Base-by-base conservation (phyloP, 2,888 invertebrate genomes). In the Eupithecia subumbrata region DNA sequence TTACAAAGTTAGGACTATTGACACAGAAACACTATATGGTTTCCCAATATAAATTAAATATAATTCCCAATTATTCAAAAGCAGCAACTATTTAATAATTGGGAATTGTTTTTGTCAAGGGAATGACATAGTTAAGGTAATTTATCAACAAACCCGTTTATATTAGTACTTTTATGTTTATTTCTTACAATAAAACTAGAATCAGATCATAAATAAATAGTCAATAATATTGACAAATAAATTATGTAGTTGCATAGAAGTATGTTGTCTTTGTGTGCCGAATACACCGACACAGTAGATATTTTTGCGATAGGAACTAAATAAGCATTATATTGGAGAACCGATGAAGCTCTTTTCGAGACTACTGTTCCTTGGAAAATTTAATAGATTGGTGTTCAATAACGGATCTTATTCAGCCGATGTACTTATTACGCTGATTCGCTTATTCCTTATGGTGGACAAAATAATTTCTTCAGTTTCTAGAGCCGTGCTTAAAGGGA, bases 401-500 rank as follows among this genome's bases (percentile, higher is more conserved):
- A 8, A n/a, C n/a, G n/a, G 18, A n/a, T 56, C 4, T 56, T 56
- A 22, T 56, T 56, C 56, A 2, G 22, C 11, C 11, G 56, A 22
- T 56, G 22, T n/a, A 22, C 56, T 72, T 8, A 37, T 12, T 37
- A 40, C 2, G 66, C 22, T 64, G 16, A 72, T 14, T 37, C 72
- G 72, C 34, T 43, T 34, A n/a, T 72, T 67, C n/a, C 67, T 66
- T 37, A 72, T 37, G 22, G 25, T 34, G 18, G 66, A 22, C 12
- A 72, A 40, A 66, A 72, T 37, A 37, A 66, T 66, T 37, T 67
- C 72, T 67, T 72, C 66, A 4, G 72, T 67, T 52, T 72, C 72
- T 22, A 72, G 18, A 14, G 72, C 72, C 9, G 25, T 66, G 45
- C 67, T 67, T 0, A 72, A 52, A 16, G 72, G 72, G 11, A 72